Conservation (phyloP, 1,140 invertebrate species). For the Contarinia nasturtii region DNA sequence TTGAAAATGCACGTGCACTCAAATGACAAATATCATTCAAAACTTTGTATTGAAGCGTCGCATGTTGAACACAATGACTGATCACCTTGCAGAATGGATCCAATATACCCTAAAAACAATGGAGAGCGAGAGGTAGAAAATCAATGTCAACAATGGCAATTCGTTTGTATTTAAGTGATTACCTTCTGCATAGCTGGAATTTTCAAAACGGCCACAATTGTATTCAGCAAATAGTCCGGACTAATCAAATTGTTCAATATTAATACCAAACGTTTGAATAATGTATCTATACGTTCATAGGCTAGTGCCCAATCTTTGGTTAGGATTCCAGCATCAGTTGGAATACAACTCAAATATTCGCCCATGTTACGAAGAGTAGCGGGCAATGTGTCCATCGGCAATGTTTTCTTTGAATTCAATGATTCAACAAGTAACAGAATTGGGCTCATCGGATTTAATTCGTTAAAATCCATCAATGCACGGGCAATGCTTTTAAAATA, state of each 20-base stretch:
- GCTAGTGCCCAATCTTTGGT: slow-evolving; percentile 57
- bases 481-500: slow-evolving; percentile 89
- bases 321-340: slow-evolving; percentile 61
- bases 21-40: slow-evolving; percentile 77
- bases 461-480: slow-evolving; percentile 89
- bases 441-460: slow-evolving; percentile 86
- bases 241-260: slow-evolving; percentile 53
- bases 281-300: slow-evolving; percentile 63
- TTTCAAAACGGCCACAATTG: slow-evolving; percentile 70
- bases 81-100: slow-evolving; percentile 95
- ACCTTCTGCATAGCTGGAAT: slow-evolving; percentile 49
- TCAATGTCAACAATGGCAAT: too few relatives aligned
- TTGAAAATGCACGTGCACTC: slow-evolving; percentile 70
- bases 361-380: slow-evolving; percentile 75
- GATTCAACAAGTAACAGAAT: slow-evolving; percentile 81
- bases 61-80: slow-evolving; percentile 77
- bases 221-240: slow-evolving; percentile 55
- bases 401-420: slow-evolving; percentile 70
- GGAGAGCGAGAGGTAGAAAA: too few relatives aligned
- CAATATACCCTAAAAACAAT: slow-evolving; percentile 30
- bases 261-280: slow-evolving; percentile 64
- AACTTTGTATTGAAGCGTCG: slow-evolving; percentile 61
- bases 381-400: slow-evolving; percentile 54
- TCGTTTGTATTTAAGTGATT: background rate
- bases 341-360: slow-evolving; percentile 80